Evolutionary conservation across 2,888 invertebrate genomes (phyloP), one percentile per base, ranked within the genome.

Genomic region (Schizaphis graminum): DNA sequence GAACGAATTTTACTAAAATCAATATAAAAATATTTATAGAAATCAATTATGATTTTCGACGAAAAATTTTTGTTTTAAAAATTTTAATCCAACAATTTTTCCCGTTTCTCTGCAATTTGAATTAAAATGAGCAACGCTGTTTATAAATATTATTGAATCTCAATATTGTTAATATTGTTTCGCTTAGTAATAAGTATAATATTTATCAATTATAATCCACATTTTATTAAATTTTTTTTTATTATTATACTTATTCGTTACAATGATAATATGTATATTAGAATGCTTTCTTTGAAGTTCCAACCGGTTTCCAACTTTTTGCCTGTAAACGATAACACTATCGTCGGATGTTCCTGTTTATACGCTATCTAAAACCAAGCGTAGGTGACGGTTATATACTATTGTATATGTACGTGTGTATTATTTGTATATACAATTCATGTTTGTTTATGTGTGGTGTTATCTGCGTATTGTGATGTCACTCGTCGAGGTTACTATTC

Each of bases 391-490:
- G 77, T 41, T 77, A 28, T 61, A 28, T 61, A 61, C 28, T 53
- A 53, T 61, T 44, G 8, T 49, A 53, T 53, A 5, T n/a, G 49
- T 35, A 26, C 56, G 13, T 85, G 85, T 85, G 35, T 77, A 16
- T 5, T 67, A 41, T 85, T 21, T 35, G 35, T 85, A 26, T 44
- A 44, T 26, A 41, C 44, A 44, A 85, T 85, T 67, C 35, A 13
- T 85, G 86, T 86, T 86, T 44, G 47, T 91, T 53, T 41, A 11
- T 67, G 41, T 49, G 77, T 53, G 13, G 41, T 28, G 84, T 56
- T 91, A 91, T 91, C 56, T 53, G 4, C 10, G 56, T 24, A 91
- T 91, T 91, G 91, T 86, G n/a, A n/a, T 85, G 85, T 91, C 91
- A 86, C 77, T 35, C 13, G 57, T n/a, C 91, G 86, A 86, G 86